phyloP scores from a whole-genome alignment of 1,140 invertebrate species.

The Micrasema minimum region DNA sequence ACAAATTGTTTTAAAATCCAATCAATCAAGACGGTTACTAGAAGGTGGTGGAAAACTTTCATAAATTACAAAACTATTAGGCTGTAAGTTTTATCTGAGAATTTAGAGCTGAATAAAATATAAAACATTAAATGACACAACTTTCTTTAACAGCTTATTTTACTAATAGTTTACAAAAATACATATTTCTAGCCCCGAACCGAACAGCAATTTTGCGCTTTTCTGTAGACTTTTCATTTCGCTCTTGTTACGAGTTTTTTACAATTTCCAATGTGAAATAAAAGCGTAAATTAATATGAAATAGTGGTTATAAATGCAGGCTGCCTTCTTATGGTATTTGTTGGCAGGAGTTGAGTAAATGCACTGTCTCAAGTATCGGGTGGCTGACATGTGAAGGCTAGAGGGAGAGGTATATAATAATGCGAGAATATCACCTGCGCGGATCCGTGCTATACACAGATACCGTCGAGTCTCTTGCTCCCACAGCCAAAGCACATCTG shows the following conservation, averaged over 20 bases:
- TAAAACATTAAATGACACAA: too few relatives aligned
- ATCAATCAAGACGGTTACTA: too few relatives aligned
- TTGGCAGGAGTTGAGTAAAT: not conserved
- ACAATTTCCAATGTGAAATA: not conserved
- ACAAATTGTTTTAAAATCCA: too few relatives aligned
- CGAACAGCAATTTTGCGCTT: not conserved
- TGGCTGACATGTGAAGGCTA: constrained; percentile 46
- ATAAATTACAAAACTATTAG: too few relatives aligned
- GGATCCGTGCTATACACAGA: constrained; percentile 78
- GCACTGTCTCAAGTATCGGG: constrained; percentile 13
- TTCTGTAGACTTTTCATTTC: not conserved
- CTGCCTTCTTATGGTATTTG: not conserved
- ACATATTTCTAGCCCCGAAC: too few relatives aligned
- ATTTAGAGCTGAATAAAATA: too few relatives aligned
- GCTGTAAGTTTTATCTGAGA: too few relatives aligned
- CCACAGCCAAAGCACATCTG: constrained; percentile 76
- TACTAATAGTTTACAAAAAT: too few relatives aligned
- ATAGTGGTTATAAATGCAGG: not conserved
- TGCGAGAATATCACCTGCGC: constrained; percentile 75
- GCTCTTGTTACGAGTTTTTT: not conserved
- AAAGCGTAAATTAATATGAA: not conserved
- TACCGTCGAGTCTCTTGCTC: constrained; percentile 81
- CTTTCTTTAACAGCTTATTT: too few relatives aligned
- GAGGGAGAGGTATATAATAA: constrained; percentile 57
- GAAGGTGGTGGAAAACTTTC: too few relatives aligned